A percentile compares a stretch with the other conserved stretches of the same genome.
phyloP scores from a whole-genome alignment of 2,113 vertebrate species.

The Delphinus delphis region DNA sequence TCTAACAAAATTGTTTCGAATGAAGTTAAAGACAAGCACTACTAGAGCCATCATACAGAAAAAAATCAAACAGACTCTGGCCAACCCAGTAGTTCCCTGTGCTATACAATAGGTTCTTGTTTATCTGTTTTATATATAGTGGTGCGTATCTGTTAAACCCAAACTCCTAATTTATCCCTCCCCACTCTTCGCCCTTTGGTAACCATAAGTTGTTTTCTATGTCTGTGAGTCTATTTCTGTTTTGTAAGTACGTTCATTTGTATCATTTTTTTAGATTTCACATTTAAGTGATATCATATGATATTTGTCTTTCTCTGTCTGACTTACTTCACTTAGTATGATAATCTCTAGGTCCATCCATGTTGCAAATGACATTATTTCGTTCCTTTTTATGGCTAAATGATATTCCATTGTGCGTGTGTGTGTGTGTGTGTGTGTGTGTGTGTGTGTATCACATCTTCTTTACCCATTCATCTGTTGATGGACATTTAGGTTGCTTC shows the following conservation, averaged over 20 bases:
- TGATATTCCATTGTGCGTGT: neutral
- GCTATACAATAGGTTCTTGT: neutral
- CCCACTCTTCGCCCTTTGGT: neutral
- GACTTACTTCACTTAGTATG: neutral
- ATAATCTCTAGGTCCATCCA: neutral
- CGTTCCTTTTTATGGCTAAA: neutral
- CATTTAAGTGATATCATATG: neutral
- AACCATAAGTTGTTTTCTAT: neutral
- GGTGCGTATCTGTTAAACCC: no score
- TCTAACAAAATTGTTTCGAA: no score
- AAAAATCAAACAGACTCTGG: no score
- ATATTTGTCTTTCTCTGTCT: neutral
- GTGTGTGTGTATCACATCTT: no score
- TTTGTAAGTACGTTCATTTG: neutral
- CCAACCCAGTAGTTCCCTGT: neutral
- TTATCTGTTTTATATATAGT: no score
- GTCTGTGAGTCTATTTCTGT: neutral
- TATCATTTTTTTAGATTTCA: neutral
- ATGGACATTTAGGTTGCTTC: no score
- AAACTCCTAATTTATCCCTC: neutral
- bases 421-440: no score
- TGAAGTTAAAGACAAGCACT: no score
- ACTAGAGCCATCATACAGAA: no score
- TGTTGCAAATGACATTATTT: neutral
- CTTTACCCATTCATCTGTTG: no score